Conservation (phyloP, 2,888 invertebrate genomes). For the Mimas tiliae region DNA sequence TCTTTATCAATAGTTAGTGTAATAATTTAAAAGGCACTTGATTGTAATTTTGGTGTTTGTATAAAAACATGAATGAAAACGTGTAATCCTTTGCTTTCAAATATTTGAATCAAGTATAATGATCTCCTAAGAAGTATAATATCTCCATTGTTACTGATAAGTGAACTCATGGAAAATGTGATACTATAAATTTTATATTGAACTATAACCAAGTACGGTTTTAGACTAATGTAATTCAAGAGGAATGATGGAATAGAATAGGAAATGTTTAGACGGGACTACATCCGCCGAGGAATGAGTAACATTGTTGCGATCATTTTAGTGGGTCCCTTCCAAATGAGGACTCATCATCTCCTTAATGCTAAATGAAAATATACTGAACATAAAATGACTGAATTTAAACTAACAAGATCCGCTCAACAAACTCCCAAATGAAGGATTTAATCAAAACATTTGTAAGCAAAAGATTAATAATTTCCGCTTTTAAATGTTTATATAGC, state of each 20-base stretch:
- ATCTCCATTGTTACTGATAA: background rate
- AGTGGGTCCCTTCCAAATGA: conserved; percentile 25
- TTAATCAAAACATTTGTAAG: conserved; percentile 19
- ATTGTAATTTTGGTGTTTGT: background rate
- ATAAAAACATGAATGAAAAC: conserved; percentile 7
- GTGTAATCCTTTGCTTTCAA: conserved; percentile 20
- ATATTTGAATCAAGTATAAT: background rate
- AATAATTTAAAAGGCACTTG: background rate
- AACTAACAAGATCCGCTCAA: background rate
- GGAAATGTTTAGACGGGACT: conserved; percentile 13
- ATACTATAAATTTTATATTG: too few relatives aligned
- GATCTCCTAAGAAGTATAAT: background rate
- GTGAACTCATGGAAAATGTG: too few relatives aligned
- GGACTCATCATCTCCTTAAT: conserved; percentile 20
- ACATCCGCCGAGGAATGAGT: conserved; percentile 24
- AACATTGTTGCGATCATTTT: conserved; percentile 22
- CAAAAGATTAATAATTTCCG: conserved; percentile 11
- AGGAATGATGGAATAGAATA: background rate
- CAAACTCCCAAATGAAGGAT: background rate
- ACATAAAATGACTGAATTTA: background rate
- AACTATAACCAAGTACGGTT: too few relatives aligned
- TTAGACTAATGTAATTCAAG: conserved; percentile 1
- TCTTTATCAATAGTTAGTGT: background rate
- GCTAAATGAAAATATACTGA: conserved; percentile 22
- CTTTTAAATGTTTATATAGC: conserved; percentile 22